Base-by-base conservation (phyloP, 2,797 vertebrate genomes). In the Chaunax sp. region DNA sequence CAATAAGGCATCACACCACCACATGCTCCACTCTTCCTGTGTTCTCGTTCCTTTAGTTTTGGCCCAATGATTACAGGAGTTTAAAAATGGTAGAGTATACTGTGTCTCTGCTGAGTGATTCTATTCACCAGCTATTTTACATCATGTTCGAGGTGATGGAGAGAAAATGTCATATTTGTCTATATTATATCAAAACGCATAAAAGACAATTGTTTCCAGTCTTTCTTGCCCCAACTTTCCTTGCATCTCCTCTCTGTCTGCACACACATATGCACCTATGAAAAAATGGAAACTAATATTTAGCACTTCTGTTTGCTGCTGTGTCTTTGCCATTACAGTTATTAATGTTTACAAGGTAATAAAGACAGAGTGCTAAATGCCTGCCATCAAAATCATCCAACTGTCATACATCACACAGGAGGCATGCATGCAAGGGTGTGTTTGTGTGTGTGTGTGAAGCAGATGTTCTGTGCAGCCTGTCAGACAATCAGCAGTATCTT, bases 391-490 rank as follows among this genome's bases (percentile, higher is more conserved):
- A 82, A 82, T 69, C 64, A 75, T 56, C 45, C 66, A 74, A 69
- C 46, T 79, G 57, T 75, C 81, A 72, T 47, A 74, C 77, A 84
- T 84, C 67, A 87, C 81, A 82, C 71, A 79, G 50, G 37, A 57
- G 13, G 30, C 50, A 20, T 75, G 52, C 12, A 7, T 69, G 54
- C n/a, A 23, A 47, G 26, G 49, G 46, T 49, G 30, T 43, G 55
- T 25, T 14, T 44, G 47, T 47, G 33, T 64, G 53, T 38, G 37
- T 55, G 64, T 22, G 11, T 58, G 51, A 37, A 79, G 81, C 87
- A 90, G 88, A 87, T 88, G 87, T 76, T 89, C 58, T 64, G 68
- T 72, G 68, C 70, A 81, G 82, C 77, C 80, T 83, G 81, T 89
- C 80, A 85, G 78, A 78, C 66, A 85, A 69, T 70, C 64, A 82